Conservation (phyloP, 2,113 vertebrate species). For the Pan troglodytes region NHGRI_mPanTro3-v2.1_pri NC_072398.2:119185001-119185500, state of each 20-base stretch:
- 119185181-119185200: background rate
- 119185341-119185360: slow-evolving; percentile 81
- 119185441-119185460: slow-evolving; percentile 22
- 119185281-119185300: slow-evolving; percentile 79
- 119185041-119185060: background rate
- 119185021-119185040: background rate
- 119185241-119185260: background rate
- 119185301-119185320: slow-evolving; percentile 82
- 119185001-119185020: background rate
- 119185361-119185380: slow-evolving; percentile 82
- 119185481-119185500: background rate
- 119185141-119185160: background rate
- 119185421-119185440: slow-evolving; percentile 47
- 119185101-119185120: background rate
- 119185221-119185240: background rate
- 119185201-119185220: background rate
- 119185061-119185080: background rate
- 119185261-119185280: slow-evolving; percentile 58
- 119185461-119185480: slow-evolving; percentile 32
- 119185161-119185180: background rate
- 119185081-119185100: background rate
- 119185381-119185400: slow-evolving; percentile 70
- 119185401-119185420: slow-evolving; percentile 69
- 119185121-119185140: background rate
- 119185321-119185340: slow-evolving; percentile 81